These are phyloP conservation scores for Hyposmocoma kahamanoa DNA, from an alignment of 1,140 invertebrate species.

Conservation along the genomic window DNA sequence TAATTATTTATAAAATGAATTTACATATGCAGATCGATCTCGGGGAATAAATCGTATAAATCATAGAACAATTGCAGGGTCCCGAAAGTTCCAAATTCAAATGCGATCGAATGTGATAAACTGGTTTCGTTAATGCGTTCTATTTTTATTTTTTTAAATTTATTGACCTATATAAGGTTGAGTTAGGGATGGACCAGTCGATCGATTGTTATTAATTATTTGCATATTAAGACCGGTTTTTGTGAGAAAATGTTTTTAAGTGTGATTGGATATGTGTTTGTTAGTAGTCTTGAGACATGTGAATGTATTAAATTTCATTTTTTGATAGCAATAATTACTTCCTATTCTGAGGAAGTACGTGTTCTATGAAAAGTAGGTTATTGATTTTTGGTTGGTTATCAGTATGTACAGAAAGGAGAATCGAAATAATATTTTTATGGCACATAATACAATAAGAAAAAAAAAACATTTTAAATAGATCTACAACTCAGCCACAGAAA, in stretches of 20 bases:
- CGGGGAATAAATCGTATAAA: conserved; percentile 55
- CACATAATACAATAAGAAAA: no score
- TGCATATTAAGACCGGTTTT: conserved; percentile 44
- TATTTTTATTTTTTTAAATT: conserved; percentile 51
- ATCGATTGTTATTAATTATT: conserved; percentile 40
- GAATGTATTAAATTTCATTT: no score
- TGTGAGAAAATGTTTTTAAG: conserved; percentile 35
- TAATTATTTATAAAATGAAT: conserved; percentile 49
- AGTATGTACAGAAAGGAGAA: no score
- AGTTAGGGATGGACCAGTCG: conserved; percentile 34
- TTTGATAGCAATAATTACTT: no score
- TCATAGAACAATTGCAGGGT: conserved; percentile 62
- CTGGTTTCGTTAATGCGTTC: conserved; percentile 43
- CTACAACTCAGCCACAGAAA: no score
- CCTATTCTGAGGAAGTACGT: no score
- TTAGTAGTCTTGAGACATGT: no score
- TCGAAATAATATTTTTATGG: no score
- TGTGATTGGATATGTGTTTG: background rate
- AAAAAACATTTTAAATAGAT: no score
- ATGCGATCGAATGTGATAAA: conserved; percentile 32
- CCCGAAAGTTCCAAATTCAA: conserved; percentile 24
- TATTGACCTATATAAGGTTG: conserved; percentile 52
- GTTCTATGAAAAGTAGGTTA: no score
- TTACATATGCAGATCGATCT: conserved; percentile 54
- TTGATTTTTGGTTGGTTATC: no score